A percentile compares a stretch with the other conserved stretches of the same genome.
Conservation (phyloP, 2,113 vertebrate species). For the Crotalus viridis region DNA sequence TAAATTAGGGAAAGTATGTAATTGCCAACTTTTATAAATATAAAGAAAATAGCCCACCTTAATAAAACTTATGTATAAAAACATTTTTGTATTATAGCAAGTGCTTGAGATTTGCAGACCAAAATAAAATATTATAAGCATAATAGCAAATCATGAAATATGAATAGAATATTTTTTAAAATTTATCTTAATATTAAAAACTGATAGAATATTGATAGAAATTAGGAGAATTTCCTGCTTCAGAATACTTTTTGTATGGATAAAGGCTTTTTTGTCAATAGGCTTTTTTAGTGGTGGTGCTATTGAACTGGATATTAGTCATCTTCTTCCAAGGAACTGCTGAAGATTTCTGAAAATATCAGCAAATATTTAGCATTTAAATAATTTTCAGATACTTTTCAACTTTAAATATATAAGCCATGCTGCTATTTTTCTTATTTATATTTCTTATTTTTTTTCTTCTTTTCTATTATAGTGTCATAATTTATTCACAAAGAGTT, state of each 20-base stretch:
- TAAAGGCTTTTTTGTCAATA: neutral
- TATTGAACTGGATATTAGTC: neutral
- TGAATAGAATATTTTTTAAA: no score
- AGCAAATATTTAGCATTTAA: neutral
- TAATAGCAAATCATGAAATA: no score
- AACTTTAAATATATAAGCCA: neutral
- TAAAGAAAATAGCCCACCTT: neutral
- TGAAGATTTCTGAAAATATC: neutral
- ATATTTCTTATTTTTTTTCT: neutral
- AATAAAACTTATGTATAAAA: neutral
- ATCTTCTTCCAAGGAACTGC: neutral
- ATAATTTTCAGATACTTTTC: neutral
- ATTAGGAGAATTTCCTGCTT: neutral
- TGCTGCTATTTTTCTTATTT: neutral
- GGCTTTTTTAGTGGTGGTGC: neutral
- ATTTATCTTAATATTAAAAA: no score
- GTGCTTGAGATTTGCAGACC: neutral
- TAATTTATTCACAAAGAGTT: neutral
- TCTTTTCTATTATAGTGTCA: neutral
- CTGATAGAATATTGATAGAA: no score
- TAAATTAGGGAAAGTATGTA: neutral
- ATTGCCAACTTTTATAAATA: neutral
- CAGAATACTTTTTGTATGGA: no score
- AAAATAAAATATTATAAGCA: neutral
- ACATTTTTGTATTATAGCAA: neutral